These are phyloP conservation scores for Diaperis boleti DNA, from an alignment of 2,888 invertebrate genomes.

Conservation along the genomic window DNA sequence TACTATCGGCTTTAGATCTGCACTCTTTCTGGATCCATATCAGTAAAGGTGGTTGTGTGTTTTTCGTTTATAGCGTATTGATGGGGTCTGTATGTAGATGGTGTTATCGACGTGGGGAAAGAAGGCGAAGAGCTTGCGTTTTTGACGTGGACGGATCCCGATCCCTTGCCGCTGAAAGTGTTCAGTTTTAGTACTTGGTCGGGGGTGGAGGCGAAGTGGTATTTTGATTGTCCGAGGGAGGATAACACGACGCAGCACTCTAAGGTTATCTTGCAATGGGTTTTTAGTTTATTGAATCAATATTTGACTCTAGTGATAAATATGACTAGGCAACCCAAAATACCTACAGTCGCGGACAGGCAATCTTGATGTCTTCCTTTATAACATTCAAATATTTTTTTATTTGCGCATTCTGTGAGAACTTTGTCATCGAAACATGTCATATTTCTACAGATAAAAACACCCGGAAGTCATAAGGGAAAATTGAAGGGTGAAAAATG, in stretches of 20 bases:
- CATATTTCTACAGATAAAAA: no score
- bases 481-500: no score
- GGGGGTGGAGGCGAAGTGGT: constrained; percentile 75
- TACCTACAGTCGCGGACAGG: no score
- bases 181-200: constrained; percentile 79
- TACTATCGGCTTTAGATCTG: constrained; percentile 73
- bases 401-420: no score
- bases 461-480: no score
- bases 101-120: constrained; percentile 72
- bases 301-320: no score
- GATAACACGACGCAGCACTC: constrained; percentile 56
- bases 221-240: constrained; percentile 73
- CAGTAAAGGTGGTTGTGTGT: constrained; percentile 67
- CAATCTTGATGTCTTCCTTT: no score
- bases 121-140: constrained; percentile 74
- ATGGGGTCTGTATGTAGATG: constrained; percentile 66
- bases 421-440: no score
- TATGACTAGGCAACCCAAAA: no score
- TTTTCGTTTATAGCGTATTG: no score
- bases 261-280: constrained; percentile 46
- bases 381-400: no score
- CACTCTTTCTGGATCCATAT: constrained; percentile 77
- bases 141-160: constrained; percentile 71
- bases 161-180: constrained; percentile 73
- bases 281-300: no score